A percentile compares a stretch with the other conserved stretches of the same genome.
Conservation (phyloP, 2,888 invertebrate genomes). For the Agrotis ipsilon region DNA sequence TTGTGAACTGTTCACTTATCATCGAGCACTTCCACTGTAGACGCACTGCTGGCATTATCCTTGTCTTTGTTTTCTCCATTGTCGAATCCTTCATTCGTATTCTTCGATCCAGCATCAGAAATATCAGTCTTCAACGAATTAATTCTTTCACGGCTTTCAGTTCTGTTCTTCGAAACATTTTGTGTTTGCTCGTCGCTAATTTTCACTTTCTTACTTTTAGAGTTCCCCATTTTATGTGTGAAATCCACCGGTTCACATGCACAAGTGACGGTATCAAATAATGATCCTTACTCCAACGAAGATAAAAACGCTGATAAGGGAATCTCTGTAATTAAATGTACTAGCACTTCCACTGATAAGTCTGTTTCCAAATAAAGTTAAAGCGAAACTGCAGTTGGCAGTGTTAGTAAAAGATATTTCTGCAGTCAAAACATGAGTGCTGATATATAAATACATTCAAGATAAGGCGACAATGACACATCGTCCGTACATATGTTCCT, state of each 20-base stretch:
- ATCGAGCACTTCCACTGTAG: constrained; percentile 87
- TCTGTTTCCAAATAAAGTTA: constrained; percentile 77
- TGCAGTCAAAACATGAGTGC: constrained; percentile 77
- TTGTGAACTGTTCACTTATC: constrained; percentile 78
- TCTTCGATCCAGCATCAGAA: constrained; percentile 65
- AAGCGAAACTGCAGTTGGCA: constrained; percentile 82
- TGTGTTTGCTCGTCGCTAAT: constrained; percentile 79
- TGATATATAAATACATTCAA: constrained; percentile 79
- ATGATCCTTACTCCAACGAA: constrained; percentile 58
- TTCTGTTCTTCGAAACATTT: constrained; percentile 69
- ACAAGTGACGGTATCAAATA: constrained; percentile 62
- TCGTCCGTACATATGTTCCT: constrained; percentile 78
- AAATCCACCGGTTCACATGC: constrained; percentile 64
- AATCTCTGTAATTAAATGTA: constrained; percentile 76
- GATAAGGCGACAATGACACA: constrained; percentile 88
- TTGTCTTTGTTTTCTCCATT: constrained; percentile 74
- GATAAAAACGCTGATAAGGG: constrained; percentile 73
- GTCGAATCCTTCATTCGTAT: constrained; percentile 66
- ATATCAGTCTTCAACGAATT: constrained; percentile 82
- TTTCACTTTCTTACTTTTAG: constrained; percentile 86
- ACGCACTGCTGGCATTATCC: constrained; percentile 87
- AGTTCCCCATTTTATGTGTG: constrained; percentile 84
- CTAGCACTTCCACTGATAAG: constrained; percentile 74
- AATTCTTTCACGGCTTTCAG: constrained; percentile 79
- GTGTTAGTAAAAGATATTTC: constrained; percentile 70